Evolutionary conservation across 2,113 vertebrate species (phyloP), one percentile per base, ranked within the genome.

Genomic region (Charina bottae): DNA sequence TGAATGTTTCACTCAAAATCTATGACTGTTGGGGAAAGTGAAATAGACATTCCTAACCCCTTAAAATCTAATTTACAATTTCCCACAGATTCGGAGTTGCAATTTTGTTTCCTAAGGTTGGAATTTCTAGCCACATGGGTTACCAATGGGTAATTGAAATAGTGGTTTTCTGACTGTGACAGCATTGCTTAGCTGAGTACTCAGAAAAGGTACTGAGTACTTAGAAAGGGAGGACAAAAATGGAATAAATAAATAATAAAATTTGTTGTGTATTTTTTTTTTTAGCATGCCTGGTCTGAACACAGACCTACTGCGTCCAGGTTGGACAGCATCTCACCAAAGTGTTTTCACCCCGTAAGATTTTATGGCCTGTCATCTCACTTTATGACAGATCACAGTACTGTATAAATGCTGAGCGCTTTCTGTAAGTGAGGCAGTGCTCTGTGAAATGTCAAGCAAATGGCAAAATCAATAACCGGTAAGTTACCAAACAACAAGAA

Each of bases 301-400:
- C 94, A 95, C 96, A 96, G 93, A 88, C 90, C 87, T 91, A 91
- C 86, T 88, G 8, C 60, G 95, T 94, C 95, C 91, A 97, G 96
- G 93, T 54, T 96, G 95, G 93, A 91, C 92, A 93, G 94, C 86
- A 92, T 96, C 88, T 94, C 91, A 90, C 94, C 93, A 96, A 93
- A 96, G 90, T 96, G 92, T 94, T 95, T 95, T 94, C 95, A 94
- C 95, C 56, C 55, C 37, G 95, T 96, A 96, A 96, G 95, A 97
- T 95, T 97, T 96, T 96, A 95, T 96, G 95, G 93, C 93, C 96
- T 97, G 95, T 96, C 96, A 94, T 95, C 93, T 96, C 96, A 96
- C 95, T 97, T 97, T 96, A 95, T 96, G 95, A 96, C 93, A 96
- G 92, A 94, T 96, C 92, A 94, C 95, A 95, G 96, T 94, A 93